phyloP scores from a whole-genome alignment of 2,113 vertebrate species.

The Lanius collurio region DNA sequence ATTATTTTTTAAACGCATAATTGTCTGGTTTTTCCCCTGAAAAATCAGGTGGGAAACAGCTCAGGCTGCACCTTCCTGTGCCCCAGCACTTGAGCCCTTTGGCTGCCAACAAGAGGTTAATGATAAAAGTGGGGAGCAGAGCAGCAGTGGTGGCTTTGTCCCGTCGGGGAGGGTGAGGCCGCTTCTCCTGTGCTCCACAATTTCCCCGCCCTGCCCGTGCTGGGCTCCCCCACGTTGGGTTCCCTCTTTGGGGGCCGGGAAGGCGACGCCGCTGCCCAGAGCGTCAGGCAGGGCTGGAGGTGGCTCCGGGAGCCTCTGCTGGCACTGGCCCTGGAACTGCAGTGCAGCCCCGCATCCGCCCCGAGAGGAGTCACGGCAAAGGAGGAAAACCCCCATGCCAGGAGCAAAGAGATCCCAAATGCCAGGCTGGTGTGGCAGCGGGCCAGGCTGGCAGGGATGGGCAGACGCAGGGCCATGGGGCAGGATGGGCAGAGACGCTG shows the following conservation, averaged over 20 bases:
- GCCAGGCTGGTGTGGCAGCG: not conserved
- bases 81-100: not conserved
- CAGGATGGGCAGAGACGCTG: not conserved
- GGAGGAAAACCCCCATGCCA: not conserved
- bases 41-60: not conserved
- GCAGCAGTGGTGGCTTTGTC: not conserved
- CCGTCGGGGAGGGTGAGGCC: accelerated
- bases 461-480: accelerated
- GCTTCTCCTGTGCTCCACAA: not conserved
- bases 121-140: no score
- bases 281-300: not conserved
- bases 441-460: not conserved
- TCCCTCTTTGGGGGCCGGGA: not conserved
- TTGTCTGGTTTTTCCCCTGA: accelerated
- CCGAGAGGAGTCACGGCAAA: accelerated
- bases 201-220: accelerated
- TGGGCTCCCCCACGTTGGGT: accelerated
- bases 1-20: not conserved
- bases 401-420: no score
- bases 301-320: not conserved
- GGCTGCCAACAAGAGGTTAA: not conserved
- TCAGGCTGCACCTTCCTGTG: not conserved
- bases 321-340: not conserved
- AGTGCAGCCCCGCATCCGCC: accelerated
- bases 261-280: not conserved